Evolutionary conservation across 1,140 invertebrate species (phyloP), one percentile per base, ranked within the genome.

Genomic region (Apocrypta bakeri): DNA sequence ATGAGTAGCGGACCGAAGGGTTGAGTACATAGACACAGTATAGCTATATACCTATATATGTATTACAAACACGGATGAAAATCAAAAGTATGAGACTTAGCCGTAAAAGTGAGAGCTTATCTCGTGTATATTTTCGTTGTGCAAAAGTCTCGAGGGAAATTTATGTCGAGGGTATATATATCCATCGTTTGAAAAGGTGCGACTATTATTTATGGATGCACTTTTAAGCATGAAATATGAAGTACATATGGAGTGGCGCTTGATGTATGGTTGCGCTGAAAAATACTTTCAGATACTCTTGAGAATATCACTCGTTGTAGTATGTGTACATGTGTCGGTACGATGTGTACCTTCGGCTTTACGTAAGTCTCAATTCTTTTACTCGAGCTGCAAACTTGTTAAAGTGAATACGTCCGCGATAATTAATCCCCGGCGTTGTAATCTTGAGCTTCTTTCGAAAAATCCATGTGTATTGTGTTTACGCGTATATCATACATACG

Each of bases 51-150:
- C 56, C 3, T 61, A 14, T 14, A 61, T 37, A 37, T 37, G 33
- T n/a, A n/a, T n/a, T n/a, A n/a, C 33, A 9, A 37, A 14, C 17
- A 61, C 56, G 56, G n/a, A 21, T 61, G 12, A 61, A 14, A 61
- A 61, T 8, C 17, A 61, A 61, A 14, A n/a, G 3, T n/a, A 21
- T 21, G 56, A 12, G 56, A 4, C 56, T 85, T 84, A 83, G 84
- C 83, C 84, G 84, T 76, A 81, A 83, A 84, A 84, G 84, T 81
- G 79, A 79, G 83, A 84, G 83, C 73, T 68, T 31, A 84, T 82
- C 73, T 61, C 40, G 77, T 48, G 17, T n/a, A 21, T 3, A 17
- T 56, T n/a, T 56, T 56, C 40, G 40, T 12, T 42, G 11, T 4
- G 3, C 48, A n/a, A n/a, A 56, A 56, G 48, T 7, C 48, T 56